These are phyloP conservation scores for Petaurus breviceps DNA, from an alignment of 2,113 vertebrate species.

Conservation along the genomic window DNA sequence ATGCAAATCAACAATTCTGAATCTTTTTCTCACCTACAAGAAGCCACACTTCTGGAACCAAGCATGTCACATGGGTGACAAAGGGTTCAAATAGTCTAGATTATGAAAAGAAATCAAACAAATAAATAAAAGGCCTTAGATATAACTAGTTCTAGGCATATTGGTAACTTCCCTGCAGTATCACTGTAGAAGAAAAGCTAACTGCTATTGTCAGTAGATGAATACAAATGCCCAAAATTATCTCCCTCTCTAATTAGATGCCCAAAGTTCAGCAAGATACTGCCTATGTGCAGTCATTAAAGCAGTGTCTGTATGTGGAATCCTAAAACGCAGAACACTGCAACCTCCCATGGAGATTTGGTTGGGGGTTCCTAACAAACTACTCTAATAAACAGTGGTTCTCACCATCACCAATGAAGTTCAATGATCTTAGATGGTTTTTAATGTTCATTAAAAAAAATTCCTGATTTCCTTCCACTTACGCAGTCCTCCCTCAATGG, in stretches of 20 bases:
- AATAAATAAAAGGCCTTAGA: neutral
- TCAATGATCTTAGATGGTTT: slow-evolving; percentile 13
- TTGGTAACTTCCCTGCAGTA: neutral
- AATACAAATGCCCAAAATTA: neutral
- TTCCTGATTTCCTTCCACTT: slow-evolving; percentile 33
- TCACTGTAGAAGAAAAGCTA: slow-evolving; percentile 18
- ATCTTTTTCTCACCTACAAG: neutral
- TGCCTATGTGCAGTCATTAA: neutral
- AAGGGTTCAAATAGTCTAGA: neutral
- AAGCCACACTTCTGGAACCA: neutral
- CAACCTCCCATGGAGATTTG: neutral
- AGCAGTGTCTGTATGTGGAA: slow-evolving; percentile 18
- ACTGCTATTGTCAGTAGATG: slow-evolving; percentile 16
- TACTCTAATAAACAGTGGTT: neutral
- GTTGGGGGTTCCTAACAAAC: slow-evolving; percentile 13
- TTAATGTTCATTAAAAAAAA: slow-evolving; percentile 33
- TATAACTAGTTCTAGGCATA: neutral
- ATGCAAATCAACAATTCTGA: neutral
- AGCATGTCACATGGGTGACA: neutral
- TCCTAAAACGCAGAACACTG: neutral
- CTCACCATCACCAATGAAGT: neutral
- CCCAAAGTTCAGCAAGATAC: neutral
- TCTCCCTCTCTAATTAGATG: neutral
- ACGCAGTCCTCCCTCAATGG: slow-evolving; percentile 15
- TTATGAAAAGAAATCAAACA: neutral